Percentiles rank a stretch among this genome's conserved stretches.
Conservation (phyloP, 2,797 vertebrate genomes). For the Tapirus indicus region DNA sequence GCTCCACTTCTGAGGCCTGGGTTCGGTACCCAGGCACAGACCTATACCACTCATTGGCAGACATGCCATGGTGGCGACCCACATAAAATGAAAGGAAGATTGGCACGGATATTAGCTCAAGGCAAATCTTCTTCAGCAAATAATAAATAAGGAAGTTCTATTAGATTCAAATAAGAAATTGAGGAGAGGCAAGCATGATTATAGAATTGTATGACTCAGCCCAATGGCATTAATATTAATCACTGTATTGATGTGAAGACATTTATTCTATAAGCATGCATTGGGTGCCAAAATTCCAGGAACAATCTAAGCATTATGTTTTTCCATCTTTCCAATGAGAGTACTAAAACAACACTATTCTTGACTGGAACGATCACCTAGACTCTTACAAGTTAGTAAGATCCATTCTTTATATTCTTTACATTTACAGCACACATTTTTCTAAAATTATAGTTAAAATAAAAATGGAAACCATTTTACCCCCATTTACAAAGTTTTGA, state of each 20-base stretch:
- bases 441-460: neutral
- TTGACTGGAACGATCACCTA: neutral
- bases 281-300: neutral
- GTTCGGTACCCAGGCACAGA: too few species aligned
- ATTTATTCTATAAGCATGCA: neutral
- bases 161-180: neutral
- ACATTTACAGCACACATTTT: neutral
- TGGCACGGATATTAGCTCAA: too few species aligned
- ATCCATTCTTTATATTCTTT: neutral
- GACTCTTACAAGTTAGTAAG: neutral
- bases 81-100: too few species aligned
- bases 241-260: neutral
- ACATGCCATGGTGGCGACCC: too few species aligned
- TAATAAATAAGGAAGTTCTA: neutral
- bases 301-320: neutral
- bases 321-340: neutral
- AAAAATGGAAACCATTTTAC: neutral
- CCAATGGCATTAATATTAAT: neutral
- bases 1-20: too few species aligned
- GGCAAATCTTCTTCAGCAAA: too few species aligned
- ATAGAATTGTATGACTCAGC: neutral
- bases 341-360: neutral
- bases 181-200: neutral
- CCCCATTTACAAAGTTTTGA: neutral
- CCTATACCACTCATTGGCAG: too few species aligned